phyloP scores from a whole-genome alignment of 2,888 invertebrate species.

The Thecophora atra region DNA sequence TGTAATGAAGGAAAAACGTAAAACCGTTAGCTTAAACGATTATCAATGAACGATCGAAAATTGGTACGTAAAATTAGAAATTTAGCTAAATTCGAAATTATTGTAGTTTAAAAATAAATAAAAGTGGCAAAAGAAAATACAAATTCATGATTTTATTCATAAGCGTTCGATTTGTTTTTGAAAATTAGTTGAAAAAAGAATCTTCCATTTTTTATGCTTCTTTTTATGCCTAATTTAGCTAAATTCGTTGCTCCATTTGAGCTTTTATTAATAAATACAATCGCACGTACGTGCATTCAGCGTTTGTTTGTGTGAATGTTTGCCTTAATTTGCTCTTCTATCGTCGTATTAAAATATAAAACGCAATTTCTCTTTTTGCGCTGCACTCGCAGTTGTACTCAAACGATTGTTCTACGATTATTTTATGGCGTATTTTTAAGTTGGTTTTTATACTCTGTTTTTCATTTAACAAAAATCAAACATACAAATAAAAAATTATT shows the following conservation, averaged over 20 bases:
- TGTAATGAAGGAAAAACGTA: background rate
- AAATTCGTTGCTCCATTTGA: background rate
- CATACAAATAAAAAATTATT: no score
- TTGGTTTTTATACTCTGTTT: background rate
- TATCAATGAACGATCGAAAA: constrained; percentile 7
- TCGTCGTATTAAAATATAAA: constrained; percentile 4
- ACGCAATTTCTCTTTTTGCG: background rate
- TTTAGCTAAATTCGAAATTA: constrained; percentile 15
- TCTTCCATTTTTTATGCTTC: no score
- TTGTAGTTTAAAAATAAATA: no score
- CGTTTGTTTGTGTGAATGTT: background rate
- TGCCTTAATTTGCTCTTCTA: constrained; percentile 17
- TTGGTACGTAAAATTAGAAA: constrained; percentile 4
- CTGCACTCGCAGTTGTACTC: no score
- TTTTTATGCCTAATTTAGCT: background rate
- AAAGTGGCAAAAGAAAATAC: no score
- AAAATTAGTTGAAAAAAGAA: no score
- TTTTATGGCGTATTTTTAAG: constrained; percentile 1
- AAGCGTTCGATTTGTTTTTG: no score
- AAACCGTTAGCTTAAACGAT: no score
- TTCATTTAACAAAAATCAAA: background rate
- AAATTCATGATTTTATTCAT: no score
- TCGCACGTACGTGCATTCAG: background rate
- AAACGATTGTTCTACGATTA: background rate
- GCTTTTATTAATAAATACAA: background rate